phyloP scores from a whole-genome alignment of 1,140 invertebrate genomes.

The Drosophila tsacasi region DNA sequence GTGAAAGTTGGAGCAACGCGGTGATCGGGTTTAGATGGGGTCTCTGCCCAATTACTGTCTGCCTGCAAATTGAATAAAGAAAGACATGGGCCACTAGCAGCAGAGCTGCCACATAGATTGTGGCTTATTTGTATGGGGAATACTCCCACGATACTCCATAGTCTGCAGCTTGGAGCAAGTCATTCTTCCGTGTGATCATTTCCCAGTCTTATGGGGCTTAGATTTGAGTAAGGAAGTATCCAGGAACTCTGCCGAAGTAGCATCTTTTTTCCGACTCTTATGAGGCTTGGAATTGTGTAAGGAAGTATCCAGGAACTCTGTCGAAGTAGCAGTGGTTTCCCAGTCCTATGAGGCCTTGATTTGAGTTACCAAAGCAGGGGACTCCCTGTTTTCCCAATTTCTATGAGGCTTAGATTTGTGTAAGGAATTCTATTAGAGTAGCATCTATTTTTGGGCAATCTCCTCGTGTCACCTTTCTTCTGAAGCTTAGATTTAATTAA shows the following conservation, averaged over 20 bases:
- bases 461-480: no score
- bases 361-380: no score
- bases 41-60: conserved; percentile 42
- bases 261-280: no score
- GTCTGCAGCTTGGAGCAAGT: neutral
- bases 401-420: no score
- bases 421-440: no score
- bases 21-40: conserved; percentile 29
- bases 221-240: no score
- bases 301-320: neutral
- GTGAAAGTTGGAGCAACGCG: conserved; percentile 50
- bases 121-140: conserved; percentile 8
- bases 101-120: neutral
- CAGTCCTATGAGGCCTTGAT: no score
- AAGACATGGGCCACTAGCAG: neutral
- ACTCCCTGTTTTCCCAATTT: no score
- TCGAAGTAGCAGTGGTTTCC: no score
- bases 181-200: conserved; percentile 22
- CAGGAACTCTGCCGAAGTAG: no score
- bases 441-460: no score
- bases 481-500: no score
- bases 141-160: conserved; percentile 27
- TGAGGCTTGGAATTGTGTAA: neutral
- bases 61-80: conserved; percentile 11
- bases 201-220: neutral